These are phyloP conservation scores for Stegophylla sp. DNA, from an alignment of 2,888 invertebrate genomes.

Conservation along the genomic window DNA sequence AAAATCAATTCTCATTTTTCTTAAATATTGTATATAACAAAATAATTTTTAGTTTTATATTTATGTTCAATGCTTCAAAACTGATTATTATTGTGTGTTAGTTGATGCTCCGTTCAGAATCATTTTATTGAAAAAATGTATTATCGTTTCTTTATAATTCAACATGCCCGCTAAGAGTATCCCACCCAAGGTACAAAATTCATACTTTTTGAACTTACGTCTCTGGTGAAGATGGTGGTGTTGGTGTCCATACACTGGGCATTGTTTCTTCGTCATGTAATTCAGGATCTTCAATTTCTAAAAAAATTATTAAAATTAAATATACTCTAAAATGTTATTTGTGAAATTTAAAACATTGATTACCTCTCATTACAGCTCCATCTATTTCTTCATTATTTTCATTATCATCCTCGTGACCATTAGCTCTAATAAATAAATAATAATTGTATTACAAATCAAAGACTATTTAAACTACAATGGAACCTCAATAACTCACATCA, in stretches of 20 bases:
- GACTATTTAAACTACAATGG: too few relatives aligned
- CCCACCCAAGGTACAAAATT: too few relatives aligned
- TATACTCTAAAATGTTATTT: too few relatives aligned
- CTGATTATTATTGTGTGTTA: neutral
- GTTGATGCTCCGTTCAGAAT: too few relatives aligned
- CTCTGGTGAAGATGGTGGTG: constrained; percentile 15
- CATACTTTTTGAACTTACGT: constrained; percentile 4
- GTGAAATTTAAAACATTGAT: neutral
- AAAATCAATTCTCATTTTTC: too few relatives aligned
- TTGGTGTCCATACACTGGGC: constrained; percentile 61
- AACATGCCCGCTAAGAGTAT: too few relatives aligned
- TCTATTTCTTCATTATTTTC: constrained; percentile 38
- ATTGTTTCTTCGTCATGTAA: constrained; percentile 60
- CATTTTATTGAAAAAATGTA: too few relatives aligned
- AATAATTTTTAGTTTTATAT: too few relatives aligned
- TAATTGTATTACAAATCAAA: neutral
- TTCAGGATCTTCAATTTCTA: constrained; percentile 52
- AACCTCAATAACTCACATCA: too few relatives aligned
- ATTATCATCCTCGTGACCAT: constrained; percentile 4
- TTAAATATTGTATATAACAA: too few relatives aligned
- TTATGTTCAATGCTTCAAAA: too few relatives aligned
- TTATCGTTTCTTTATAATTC: too few relatives aligned
- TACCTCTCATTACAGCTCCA: constrained; percentile 25
- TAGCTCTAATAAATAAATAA: constrained; percentile 8
- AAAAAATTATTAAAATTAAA: neutral